Conservation (phyloP, 1,140 invertebrate genomes). For the Mylabris phalerata region DNA sequence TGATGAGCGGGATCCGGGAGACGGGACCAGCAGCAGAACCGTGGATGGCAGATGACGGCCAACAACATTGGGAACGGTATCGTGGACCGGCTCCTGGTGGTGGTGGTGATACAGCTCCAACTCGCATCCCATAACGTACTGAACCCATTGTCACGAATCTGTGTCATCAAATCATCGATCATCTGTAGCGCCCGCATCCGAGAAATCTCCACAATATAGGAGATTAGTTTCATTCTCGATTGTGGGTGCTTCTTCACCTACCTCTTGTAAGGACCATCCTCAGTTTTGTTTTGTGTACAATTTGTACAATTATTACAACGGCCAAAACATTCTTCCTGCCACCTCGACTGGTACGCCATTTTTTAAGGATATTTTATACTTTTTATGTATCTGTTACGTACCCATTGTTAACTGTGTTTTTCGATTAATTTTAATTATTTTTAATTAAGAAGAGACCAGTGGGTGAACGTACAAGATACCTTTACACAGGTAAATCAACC, state of each 20-base stretch:
- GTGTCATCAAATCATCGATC: neutral
- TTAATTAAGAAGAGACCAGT: too few species aligned
- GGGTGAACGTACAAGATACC: too few species aligned
- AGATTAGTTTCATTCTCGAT: neutral
- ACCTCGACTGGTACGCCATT: slow-evolving; percentile 19
- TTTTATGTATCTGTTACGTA: too few species aligned
- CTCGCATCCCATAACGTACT: slow-evolving; percentile 51
- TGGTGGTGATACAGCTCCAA: slow-evolving; percentile 43
- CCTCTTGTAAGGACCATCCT: slow-evolving; percentile 24
- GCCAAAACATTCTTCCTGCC: slow-evolving; percentile 28
- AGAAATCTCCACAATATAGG: neutral
- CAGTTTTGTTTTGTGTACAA: slow-evolving; percentile 18
- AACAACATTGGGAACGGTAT: slow-evolving; percentile 39
- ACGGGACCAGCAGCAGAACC: slow-evolving; percentile 36
- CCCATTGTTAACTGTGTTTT: too few species aligned
- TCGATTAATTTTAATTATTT: too few species aligned
- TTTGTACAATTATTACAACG: slow-evolving; percentile 30
- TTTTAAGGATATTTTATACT: neutral
- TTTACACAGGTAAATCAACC: too few species aligned
- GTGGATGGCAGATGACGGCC: slow-evolving; percentile 31
- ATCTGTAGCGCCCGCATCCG: neutral
- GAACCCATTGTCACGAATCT: slow-evolving; percentile 52
- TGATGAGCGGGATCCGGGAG: slow-evolving; percentile 36
- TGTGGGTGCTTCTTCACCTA: slow-evolving; percentile 11
- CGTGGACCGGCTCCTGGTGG: slow-evolving; percentile 39